phyloP scores from a whole-genome alignment of 2,888 invertebrate species.

The Scelioninae gen. 1 region DNA sequence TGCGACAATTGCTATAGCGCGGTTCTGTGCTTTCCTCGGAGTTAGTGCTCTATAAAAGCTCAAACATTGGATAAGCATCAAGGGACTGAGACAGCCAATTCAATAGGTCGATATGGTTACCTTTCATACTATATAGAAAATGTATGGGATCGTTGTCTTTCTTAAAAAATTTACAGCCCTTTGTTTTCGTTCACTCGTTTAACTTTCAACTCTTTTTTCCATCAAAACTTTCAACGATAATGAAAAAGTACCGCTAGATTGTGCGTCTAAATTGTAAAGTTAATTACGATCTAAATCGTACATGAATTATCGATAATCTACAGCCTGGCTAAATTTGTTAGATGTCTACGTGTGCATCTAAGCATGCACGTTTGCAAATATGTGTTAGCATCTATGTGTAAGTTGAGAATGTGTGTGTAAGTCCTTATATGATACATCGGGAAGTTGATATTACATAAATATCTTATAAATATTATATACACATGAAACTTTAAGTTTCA shows the following conservation, averaged over 20 bases:
- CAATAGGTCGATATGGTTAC: slow-evolving; percentile 40
- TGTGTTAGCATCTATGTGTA: too few species aligned
- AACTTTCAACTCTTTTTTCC: not conserved
- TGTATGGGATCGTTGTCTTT: slow-evolving; percentile 17
- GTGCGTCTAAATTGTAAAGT: not conserved
- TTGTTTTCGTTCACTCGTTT: not conserved
- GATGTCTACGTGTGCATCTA: not conserved
- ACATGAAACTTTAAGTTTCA: too few species aligned
- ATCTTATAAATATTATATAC: too few species aligned
- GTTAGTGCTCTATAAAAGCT: slow-evolving; percentile 47
- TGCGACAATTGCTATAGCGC: slow-evolving; percentile 43
- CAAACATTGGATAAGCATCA: slow-evolving; percentile 52
- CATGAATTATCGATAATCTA: not conserved
- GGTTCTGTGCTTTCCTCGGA: slow-evolving; percentile 43
- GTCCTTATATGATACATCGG: too few species aligned
- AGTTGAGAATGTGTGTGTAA: too few species aligned
- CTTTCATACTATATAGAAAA: slow-evolving; percentile 19
- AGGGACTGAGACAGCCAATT: slow-evolving; percentile 37
- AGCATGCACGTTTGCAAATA: too few species aligned
- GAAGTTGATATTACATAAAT: too few species aligned
- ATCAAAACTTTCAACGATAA: not conserved
- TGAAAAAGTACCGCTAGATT: not conserved
- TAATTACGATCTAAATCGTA: not conserved
- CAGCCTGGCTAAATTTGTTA: not conserved
- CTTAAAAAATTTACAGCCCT: not conserved